These are phyloP conservation scores for Hydropsyche betteni DNA, from an alignment of 2,888 invertebrate genomes.

Conservation along the genomic window DNA sequence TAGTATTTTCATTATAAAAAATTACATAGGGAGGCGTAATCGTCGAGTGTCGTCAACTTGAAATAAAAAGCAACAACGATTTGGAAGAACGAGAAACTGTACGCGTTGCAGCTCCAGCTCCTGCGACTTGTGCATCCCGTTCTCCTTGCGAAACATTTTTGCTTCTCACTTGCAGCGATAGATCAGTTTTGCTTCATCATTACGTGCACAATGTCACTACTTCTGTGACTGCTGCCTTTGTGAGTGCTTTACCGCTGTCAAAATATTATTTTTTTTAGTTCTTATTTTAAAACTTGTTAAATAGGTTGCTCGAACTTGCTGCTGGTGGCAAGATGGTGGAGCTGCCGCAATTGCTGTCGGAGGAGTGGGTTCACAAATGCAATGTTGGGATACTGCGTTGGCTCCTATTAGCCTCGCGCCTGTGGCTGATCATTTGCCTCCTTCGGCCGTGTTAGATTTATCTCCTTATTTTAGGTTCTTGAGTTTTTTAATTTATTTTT, in stretches of 20 bases:
- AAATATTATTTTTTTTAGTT: slow-evolving; percentile 20
- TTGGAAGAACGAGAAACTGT: slow-evolving; percentile 64
- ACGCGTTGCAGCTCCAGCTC: slow-evolving; percentile 72
- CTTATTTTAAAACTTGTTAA: slow-evolving; percentile 37
- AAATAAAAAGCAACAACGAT: slow-evolving; percentile 70
- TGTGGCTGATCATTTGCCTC: slow-evolving; percentile 47
- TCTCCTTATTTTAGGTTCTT: slow-evolving; percentile 47
- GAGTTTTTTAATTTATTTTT: background rate
- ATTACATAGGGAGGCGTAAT: slow-evolving; percentile 59
- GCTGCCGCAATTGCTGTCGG: slow-evolving; percentile 57
- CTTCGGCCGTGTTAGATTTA: slow-evolving; percentile 47
- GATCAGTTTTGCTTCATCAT: slow-evolving; percentile 83
- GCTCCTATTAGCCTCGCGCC: slow-evolving; percentile 54
- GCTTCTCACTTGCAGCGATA: slow-evolving; percentile 85
- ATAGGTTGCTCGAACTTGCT: slow-evolving; percentile 61
- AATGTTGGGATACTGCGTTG: slow-evolving; percentile 63
- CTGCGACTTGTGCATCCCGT: slow-evolving; percentile 56
- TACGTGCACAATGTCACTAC: slow-evolving; percentile 77
- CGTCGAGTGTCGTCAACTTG: slow-evolving; percentile 76
- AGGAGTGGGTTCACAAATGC: slow-evolving; percentile 61
- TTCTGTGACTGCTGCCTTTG: slow-evolving; percentile 81
- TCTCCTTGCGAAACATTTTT: slow-evolving; percentile 76
- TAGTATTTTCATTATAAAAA: slow-evolving; percentile 51
- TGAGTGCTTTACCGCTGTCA: slow-evolving; percentile 61
- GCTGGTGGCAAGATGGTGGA: slow-evolving; percentile 58